Evolutionary conservation across 23 tunicate species (phyloP), one percentile per base, ranked within the genome.

Genomic region (Diplosoma virens): DNA sequence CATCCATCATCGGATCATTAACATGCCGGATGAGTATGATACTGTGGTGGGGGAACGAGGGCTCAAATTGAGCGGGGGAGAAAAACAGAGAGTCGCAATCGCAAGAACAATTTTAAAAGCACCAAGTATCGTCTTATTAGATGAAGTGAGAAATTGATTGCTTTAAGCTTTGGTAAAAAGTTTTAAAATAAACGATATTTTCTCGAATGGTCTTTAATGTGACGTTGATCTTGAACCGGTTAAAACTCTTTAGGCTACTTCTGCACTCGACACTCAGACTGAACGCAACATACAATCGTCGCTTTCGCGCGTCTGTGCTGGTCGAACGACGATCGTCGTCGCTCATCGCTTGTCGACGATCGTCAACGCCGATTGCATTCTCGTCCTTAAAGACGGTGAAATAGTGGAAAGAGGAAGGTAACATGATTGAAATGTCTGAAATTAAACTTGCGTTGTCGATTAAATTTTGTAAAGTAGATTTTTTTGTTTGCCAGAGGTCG

Each of bases 31-130:
- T 46, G 63, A 86, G 17, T 87, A 86, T 47, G 79, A 86, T 23
- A 93, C 94, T 14, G 76, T 81, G 73, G 99, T 94, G 7, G 99
- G 99, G 23, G 99, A 94, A 58, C 63, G 99, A 18, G 99, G 99
- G 2, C 60, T 87, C 69, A 94, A 94, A 64, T 46, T 94, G 50
- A 87, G 95, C 58, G 99, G 99, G 4, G 99, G 99, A 0, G 99
- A 94, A 71, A 94, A 94, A 47, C 99, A 94, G 67, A 48, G 99
- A 28, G 90, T 94, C 31, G 99, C 99, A 30, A 94, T 94, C 72
- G 99, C 99, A 18, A 73, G 99, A 47, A 87, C 95, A 9, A 30
- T 94, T 21, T 50, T 94, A 28, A 94, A 94, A 59, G 87, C 94
- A 16, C 99, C 99, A 26, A 79, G 86, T 37, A 63, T 94, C 33